A percentile compares a stretch with the other conserved stretches of the same genome.
phyloP scores from a whole-genome alignment of 2,797 vertebrate species.

The Bradypodion pumilum region DNA sequence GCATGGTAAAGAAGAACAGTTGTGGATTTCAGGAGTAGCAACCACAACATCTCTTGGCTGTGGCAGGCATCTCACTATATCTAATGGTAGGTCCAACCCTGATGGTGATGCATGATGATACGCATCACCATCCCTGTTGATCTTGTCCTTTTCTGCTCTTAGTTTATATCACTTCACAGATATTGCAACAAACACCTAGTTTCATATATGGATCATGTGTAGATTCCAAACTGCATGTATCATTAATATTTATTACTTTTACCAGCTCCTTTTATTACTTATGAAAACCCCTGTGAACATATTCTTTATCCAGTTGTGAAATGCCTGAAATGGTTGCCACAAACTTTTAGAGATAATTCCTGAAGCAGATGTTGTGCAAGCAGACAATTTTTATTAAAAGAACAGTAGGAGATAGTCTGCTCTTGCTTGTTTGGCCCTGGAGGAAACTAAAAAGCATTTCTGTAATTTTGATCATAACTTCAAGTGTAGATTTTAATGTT shows the following conservation, averaged over 20 bases:
- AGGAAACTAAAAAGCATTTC: slow-evolving; percentile 65
- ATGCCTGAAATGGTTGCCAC: slow-evolving; percentile 23
- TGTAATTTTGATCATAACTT: slow-evolving; percentile 66
- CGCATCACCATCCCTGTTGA: background rate
- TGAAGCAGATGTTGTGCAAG: slow-evolving; percentile 66
- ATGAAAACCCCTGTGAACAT: slow-evolving; percentile 11
- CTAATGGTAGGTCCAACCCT: background rate
- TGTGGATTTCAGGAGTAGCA: background rate
- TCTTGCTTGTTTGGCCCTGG: slow-evolving; percentile 66
- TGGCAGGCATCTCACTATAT: background rate
- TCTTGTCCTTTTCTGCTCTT: slow-evolving; percentile 5
- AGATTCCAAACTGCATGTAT: slow-evolving; percentile 35
- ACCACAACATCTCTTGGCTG: background rate
- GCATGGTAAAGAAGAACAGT: background rate
- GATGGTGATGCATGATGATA: background rate
- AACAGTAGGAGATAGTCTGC: slow-evolving; percentile 58
- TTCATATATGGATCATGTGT: slow-evolving; percentile 10
- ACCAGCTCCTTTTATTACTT: slow-evolving; percentile 39
- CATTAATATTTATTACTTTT: slow-evolving; percentile 41
- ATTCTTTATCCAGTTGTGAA: slow-evolving; percentile 48
- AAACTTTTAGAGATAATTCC: slow-evolving; percentile 62
- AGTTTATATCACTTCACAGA: background rate
- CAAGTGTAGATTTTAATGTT: slow-evolving; percentile 60
- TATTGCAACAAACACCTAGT: slow-evolving; percentile 15
- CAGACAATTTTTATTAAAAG: slow-evolving; percentile 62